Evolutionary conservation across 2,113 vertebrate genomes (phyloP), one percentile per base, ranked within the genome.

Genomic region (Nipponia nippon): DNA sequence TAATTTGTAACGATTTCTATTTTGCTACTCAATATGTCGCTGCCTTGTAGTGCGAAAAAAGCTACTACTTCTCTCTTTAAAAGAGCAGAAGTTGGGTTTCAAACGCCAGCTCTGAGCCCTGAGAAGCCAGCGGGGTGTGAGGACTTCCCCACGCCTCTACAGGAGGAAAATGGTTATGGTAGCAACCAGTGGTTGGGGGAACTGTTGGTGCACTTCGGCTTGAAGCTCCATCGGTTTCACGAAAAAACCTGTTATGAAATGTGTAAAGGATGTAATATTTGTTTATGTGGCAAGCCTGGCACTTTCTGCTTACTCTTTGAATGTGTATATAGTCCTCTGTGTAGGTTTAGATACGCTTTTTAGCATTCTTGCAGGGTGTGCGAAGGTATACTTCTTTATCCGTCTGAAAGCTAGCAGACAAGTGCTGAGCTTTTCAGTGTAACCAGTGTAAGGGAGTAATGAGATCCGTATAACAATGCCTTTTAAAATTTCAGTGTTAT

Each of bases 121-220:
- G 76, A 65, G 86, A 72, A 83, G 38, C 26, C 20, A 72, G 63
- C 3, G 5, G 66, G 87, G 73, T 21, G 73, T 13, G 87, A 87
- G 83, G 59, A 40, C 59, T 89, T 97, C 46, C 86, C 66, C 80
- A 75, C 19, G 71, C 91, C 83, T 16, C 62, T 90, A 14, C 1
- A 36, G 69, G 22, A 89, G 92, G 85, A 47, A 53, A 56, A 56
- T 72, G 75, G 83, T 81, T 66, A 4, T 66, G 94, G 83, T 61
- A 97, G 97, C 98, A 98, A 98, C 97, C 97, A 97, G 98, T 98
- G 98, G 98, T 97, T 97, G 97, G 85, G 65, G 75, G 81, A 97
- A 44, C 77, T 95, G 50, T 55, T 91, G 81, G 69, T 81, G 19
- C 52, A 16, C 83, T 93, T 71, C 91, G 92, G 80, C 92, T 91